Percentiles rank a stretch among this genome's conserved stretches.
Evolutionary conservation across 2,797 vertebrate genomes (phyloP).

Genomic region (Chelidonichthys spinosus): DNA sequence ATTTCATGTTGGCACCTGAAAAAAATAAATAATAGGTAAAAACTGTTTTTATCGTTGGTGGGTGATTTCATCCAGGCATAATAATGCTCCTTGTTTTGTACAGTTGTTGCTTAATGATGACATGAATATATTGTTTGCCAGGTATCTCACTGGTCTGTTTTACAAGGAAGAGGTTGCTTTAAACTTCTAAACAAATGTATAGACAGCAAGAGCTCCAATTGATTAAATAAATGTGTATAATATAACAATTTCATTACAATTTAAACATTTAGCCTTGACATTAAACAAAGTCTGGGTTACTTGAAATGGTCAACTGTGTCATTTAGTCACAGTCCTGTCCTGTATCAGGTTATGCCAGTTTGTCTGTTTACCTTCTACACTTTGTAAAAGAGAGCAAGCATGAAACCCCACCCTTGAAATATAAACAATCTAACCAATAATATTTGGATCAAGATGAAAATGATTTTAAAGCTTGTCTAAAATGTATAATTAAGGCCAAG

Average conservation of each 20-base stretch:
- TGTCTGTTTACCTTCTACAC: not conserved
- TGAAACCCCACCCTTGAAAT: not conserved
- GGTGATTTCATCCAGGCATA: not conserved
- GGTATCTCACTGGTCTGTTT: not conserved
- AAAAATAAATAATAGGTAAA: not conserved
- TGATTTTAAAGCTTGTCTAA: constrained; percentile 6
- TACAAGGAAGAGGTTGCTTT: not conserved
- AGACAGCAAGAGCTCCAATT: not conserved
- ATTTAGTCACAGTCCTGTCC: not conserved
- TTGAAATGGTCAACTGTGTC: not conserved
- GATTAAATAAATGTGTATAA: no score
- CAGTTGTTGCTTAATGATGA: not conserved
- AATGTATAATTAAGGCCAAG: not conserved
- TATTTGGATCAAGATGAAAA: constrained; percentile 9
- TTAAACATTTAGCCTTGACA: not conserved
- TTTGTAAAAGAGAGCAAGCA: not conserved
- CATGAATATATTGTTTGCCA: not conserved
- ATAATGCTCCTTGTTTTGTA: not conserved
- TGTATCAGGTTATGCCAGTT: not conserved
- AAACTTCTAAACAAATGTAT: not conserved
- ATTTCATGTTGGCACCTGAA: not conserved
- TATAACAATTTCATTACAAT: not conserved
- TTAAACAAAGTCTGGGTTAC: not conserved
- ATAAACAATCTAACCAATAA: not conserved
- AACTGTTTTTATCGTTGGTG: not conserved